A percentile compares a stretch with the other conserved stretches of the same genome.
phyloP scores from a whole-genome alignment of 2,797 vertebrate genomes.

The Buphagus erythrorhynchus region DNA sequence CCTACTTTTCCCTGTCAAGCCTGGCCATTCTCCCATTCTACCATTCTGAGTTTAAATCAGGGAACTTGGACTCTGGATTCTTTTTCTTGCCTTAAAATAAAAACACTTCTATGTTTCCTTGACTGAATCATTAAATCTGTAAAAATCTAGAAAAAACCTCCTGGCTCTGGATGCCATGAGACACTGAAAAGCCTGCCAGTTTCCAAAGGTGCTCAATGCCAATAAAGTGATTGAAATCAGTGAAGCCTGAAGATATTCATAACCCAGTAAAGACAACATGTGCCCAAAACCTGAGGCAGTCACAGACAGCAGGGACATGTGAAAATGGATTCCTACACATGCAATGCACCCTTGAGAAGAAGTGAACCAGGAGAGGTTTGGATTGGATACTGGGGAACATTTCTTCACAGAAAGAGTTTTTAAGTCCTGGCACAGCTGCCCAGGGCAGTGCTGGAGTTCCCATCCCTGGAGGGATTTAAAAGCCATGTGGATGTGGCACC shows the following conservation, averaged over 20 bases:
- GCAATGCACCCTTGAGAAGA: not conserved
- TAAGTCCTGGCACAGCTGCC: not conserved
- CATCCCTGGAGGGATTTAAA: not conserved
- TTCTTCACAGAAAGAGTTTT: not conserved
- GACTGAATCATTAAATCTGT: not conserved
- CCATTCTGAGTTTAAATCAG: not conserved
- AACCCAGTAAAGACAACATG: not conserved
- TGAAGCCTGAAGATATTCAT: not conserved
- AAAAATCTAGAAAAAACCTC: not conserved
- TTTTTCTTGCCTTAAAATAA: not conserved
- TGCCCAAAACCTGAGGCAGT: not conserved
- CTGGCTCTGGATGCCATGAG: not conserved
- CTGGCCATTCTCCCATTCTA: not conserved
- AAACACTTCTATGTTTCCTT: not conserved
- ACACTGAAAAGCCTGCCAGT: not conserved
- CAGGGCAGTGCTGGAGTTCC: rapidly evolving
- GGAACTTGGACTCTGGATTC: not conserved
- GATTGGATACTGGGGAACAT: not conserved
- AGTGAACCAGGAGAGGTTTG: not conserved
- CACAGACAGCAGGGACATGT: not conserved
- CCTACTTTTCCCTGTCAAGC: not conserved
- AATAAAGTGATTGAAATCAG: not conserved
- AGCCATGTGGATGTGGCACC: rapidly evolving
- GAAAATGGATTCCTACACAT: not conserved
- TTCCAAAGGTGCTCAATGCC: not conserved